Evolutionary conservation across 2,797 vertebrate genomes (phyloP).

Genomic region (Lutjanus campechanus): DNA sequence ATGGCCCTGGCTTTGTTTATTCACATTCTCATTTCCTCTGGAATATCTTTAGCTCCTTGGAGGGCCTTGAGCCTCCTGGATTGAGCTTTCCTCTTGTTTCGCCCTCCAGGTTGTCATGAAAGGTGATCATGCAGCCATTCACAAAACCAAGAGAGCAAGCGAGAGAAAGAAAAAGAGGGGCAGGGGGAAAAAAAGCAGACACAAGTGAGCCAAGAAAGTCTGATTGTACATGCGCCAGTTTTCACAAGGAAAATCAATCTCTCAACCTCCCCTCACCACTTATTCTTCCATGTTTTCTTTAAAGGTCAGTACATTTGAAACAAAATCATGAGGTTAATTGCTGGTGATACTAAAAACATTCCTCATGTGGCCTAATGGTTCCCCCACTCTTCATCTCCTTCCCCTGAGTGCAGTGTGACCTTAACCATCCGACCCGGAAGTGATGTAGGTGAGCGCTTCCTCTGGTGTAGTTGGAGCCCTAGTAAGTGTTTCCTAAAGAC

Average conservation of each 20-base stretch:
- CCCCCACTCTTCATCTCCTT: conserved; percentile 34
- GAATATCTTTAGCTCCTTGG: conserved; percentile 72
- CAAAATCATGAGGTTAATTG: conserved; percentile 53
- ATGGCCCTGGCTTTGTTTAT: conserved; percentile 70
- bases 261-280: not conserved
- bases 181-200: not conserved
- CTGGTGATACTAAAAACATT: conserved; percentile 61
- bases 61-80: conserved; percentile 55
- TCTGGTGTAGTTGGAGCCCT: conserved; percentile 68
- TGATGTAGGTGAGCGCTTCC: conserved; percentile 80
- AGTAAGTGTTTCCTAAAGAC: conserved; percentile 85
- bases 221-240: conserved; percentile 28
- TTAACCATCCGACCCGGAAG: conserved; percentile 73
- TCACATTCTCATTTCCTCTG: conserved; percentile 76
- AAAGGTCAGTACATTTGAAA: conserved; percentile 47
- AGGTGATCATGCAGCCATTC: conserved; percentile 68
- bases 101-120: conserved; percentile 68
- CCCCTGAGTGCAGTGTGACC: conserved; percentile 60
- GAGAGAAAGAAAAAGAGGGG: conserved; percentile 18
- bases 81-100: conserved; percentile 34
- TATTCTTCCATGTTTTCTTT: conserved; percentile 52
- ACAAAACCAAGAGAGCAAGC: conserved; percentile 52
- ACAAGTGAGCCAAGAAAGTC: conserved; percentile 29
- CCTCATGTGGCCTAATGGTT: conserved; percentile 54
- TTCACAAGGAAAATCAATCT: conserved; percentile 48